phyloP scores from a whole-genome alignment of 2,888 invertebrate genomes.

The Agrochola lota region DNA sequence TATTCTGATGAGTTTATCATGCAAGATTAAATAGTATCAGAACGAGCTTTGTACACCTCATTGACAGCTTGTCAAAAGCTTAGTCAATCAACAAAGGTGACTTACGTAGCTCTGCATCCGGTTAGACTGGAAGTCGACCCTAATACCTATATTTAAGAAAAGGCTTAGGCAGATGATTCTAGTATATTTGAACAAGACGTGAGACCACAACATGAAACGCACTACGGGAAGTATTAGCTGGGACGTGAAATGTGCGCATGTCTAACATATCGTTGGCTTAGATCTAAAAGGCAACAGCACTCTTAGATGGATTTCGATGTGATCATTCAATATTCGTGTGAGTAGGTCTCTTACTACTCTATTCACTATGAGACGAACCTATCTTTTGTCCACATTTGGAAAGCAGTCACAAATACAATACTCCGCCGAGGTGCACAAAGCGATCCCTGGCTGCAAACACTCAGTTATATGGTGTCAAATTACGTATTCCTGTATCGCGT shows the following conservation, averaged over 20 bases:
- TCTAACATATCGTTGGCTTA: background rate
- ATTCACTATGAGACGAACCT: background rate
- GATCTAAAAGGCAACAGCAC: background rate
- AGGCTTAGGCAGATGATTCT: background rate
- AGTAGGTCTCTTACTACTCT: background rate
- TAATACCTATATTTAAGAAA: background rate
- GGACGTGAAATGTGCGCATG: background rate
- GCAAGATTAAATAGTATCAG: background rate
- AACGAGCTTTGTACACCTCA: background rate
- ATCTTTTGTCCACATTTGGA: constrained; percentile 1
- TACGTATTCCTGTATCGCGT: constrained; percentile 53
- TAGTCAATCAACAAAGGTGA: background rate
- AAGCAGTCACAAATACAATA: constrained; percentile 8
- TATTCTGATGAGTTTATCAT: background rate
- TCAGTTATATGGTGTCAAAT: constrained; percentile 58
- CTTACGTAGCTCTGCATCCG: background rate
- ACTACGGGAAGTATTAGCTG: too few species aligned
- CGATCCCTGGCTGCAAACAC: constrained; percentile 29
- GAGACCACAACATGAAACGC: background rate
- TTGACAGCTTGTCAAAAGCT: background rate
- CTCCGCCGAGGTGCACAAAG: constrained; percentile 7
- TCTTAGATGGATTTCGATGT: constrained; percentile 9
- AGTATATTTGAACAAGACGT: background rate
- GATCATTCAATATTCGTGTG: constrained; percentile 13
- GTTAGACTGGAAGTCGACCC: too few species aligned